Base-by-base conservation (phyloP, 2,797 vertebrate genomes). In the Rhinella marina region DNA sequence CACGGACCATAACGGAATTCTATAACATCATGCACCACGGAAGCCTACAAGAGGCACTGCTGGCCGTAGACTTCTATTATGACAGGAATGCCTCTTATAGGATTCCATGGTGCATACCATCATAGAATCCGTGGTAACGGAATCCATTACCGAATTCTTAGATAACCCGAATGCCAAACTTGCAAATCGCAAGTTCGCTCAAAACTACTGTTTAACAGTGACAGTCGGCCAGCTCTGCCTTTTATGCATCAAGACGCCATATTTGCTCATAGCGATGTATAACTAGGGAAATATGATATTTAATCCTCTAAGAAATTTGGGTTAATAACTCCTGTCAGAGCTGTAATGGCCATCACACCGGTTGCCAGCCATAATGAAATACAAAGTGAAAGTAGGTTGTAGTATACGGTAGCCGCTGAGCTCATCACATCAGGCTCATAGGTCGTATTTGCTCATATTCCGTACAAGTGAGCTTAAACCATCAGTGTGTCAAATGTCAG, bases 401-500 rank as follows among this genome's bases (percentile, higher is more conserved):
- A 21, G 27, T 59, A 59, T 21, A 32, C 0, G n/a, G 41, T 5
- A 21, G 27, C 7, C 1, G 14, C 25, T 27, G 76, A 27, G 75
- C 11, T 27, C 12, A 77, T 16, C 23, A 29, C 81, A 23, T 14
- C 50, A 10, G 29, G 25, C 6, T 70, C 64, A 56, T 17, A 70
- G 56, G 82, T 84, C 27, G 25, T 48, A 66, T 23, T 8, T 56
- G 11, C 50, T 78, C 54, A 17, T 52, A 7, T 19, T 16, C 23
- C 7, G n/a, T 12, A 59, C 62, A 84, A 11, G 52, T n/a, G 25
- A 12, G 41, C 41, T 6, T 41, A 14, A 11, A 84, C 25, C 1
- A 48, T 59, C 52, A 48, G 56, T 61, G 70, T 75, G 70, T 75
- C 29, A 84, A 73, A 80, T 41, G 85, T 73, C 21, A 54, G 4